Evolutionary conservation across 2,888 invertebrate genomes (phyloP).

Genomic region (Plagiodera versicolora): DNA sequence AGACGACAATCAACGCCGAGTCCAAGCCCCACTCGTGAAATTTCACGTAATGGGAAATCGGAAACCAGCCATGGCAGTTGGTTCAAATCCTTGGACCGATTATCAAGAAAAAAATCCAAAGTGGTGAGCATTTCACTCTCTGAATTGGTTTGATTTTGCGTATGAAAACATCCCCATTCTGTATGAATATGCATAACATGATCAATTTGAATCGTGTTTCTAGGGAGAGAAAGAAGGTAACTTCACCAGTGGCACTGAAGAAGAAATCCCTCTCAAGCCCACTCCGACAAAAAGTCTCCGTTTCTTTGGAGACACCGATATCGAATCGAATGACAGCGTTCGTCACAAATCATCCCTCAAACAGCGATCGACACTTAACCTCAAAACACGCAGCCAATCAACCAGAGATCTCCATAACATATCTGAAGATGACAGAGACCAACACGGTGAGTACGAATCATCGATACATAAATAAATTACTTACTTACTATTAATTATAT

Average conservation of each 20-base stretch:
- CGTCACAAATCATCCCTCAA: constrained; percentile 41
- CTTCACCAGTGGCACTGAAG: constrained; percentile 56
- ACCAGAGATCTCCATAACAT: constrained; percentile 62
- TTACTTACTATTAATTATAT: too few species aligned
- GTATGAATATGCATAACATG: too few species aligned
- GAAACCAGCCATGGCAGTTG: constrained; percentile 60
- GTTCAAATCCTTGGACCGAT: constrained; percentile 78
- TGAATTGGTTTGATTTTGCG: not conserved
- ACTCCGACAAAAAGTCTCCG: constrained; percentile 71
- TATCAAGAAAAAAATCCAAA: constrained; percentile 67
- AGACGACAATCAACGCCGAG: constrained; percentile 75
- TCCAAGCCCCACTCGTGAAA: constrained; percentile 61
- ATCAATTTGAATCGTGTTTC: constrained; percentile 9
- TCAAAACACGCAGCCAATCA: constrained; percentile 46
- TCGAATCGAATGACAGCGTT: constrained; percentile 68
- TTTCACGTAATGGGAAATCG: constrained; percentile 50
- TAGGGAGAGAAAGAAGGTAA: constrained; percentile 55
- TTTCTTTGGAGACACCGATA: constrained; percentile 83
- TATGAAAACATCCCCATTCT: too few species aligned
- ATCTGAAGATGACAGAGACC: constrained; percentile 55
- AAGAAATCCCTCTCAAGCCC: constrained; percentile 51
- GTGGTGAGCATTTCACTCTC: constrained; percentile 53
- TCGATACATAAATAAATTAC: too few species aligned
- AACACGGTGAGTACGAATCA: constrained; percentile 34
- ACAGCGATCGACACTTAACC: constrained; percentile 31